A percentile compares a stretch with the other conserved stretches of the same genome.
phyloP scores from a whole-genome alignment of 1,140 invertebrate genomes.

The Formica exsecta region DNA sequence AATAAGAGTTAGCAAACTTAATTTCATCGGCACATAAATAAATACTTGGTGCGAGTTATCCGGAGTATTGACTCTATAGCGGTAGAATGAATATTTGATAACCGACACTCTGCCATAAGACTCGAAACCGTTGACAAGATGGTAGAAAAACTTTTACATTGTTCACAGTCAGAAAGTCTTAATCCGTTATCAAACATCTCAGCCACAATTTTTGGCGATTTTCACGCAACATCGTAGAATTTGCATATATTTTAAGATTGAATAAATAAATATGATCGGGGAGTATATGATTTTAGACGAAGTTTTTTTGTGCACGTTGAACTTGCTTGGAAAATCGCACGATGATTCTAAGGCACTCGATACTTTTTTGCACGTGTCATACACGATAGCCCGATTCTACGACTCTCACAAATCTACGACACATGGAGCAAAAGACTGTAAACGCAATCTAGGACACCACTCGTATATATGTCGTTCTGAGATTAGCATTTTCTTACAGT shows the following conservation, averaged over 20 bases:
- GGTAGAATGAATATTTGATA: slow-evolving; percentile 37
- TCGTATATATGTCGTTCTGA: slow-evolving; percentile 5
- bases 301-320: neutral
- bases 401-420: too few relatives aligned
- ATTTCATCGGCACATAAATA: neutral
- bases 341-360: neutral
- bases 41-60: slow-evolving; percentile 2
- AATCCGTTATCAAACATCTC: neutral
- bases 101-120: neutral
- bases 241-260: neutral
- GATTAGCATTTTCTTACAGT: slow-evolving; percentile 82
- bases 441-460: slow-evolving; percentile 25
- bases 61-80: slow-evolving; percentile 36
- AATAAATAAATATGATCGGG: neutral
- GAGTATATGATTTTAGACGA: neutral
- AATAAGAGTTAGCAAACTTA: slow-evolving; percentile 15
- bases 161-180: neutral
- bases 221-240: neutral
- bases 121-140: slow-evolving; percentile 17
- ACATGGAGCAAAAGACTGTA: neutral
- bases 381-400: neutral
- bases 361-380: neutral
- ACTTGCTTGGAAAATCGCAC: neutral
- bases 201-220: too few relatives aligned
- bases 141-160: neutral